A percentile compares a stretch with the other conserved stretches of the same genome.
phyloP scores from a whole-genome alignment of 1,140 invertebrate genomes.

The Wiebesia pumilae region DNA sequence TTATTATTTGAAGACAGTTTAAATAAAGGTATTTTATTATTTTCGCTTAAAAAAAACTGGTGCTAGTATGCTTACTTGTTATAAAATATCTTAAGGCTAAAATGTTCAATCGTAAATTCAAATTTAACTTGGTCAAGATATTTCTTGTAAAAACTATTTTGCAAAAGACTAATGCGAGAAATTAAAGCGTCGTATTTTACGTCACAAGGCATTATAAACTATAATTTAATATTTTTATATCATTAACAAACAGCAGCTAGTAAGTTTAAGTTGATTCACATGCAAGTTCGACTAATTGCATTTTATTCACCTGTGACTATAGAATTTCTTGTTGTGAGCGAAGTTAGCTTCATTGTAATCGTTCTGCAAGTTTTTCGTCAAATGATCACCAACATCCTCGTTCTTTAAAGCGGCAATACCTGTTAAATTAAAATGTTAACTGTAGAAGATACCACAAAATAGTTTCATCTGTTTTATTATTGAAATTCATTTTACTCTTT shows the following conservation, averaged over 20 bases:
- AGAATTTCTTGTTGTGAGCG: constrained; percentile 17
- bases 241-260: background rate
- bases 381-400: background rate
- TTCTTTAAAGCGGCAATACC: constrained; percentile 13
- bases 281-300: background rate
- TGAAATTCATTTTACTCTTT: background rate
- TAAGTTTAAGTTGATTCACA: background rate
- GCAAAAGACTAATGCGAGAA: too few relatives aligned
- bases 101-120: too few relatives aligned
- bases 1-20: too few relatives aligned
- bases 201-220: too few relatives aligned
- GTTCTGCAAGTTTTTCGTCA: background rate
- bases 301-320: constrained; percentile 31
- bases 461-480: background rate
- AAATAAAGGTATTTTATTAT: too few relatives aligned
- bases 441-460: constrained; percentile 33
- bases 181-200: too few relatives aligned
- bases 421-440: constrained; percentile 19
- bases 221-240: background rate
- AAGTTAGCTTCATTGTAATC: background rate
- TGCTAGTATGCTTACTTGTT: too few relatives aligned
- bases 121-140: too few relatives aligned
- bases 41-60: too few relatives aligned
- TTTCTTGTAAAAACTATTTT: too few relatives aligned
- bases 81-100: too few relatives aligned